Evolutionary conservation across 1,140 invertebrate genomes (phyloP), one percentile per base, ranked within the genome.

Genomic region (Pseudomyrmex gracilis): DNA sequence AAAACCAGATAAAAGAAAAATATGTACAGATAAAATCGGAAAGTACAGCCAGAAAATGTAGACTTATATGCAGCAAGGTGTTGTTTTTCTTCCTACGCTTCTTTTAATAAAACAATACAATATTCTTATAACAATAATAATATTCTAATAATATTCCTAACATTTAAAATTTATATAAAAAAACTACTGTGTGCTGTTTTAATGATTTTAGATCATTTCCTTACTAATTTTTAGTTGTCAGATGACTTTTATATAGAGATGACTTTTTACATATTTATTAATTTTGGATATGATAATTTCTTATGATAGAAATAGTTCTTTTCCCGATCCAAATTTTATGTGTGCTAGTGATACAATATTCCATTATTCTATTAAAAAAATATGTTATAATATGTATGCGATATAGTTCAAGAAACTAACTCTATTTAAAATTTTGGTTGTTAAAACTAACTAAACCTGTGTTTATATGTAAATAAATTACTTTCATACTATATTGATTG

Each of bases 151-250:
- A 53, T 17, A 34, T 34, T 34, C 15, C 10, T 53, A 24, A 34
- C 12, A 12, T 55, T 15, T 53, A 7, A 49, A 51, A 47, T 49
- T 15, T 58, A 5, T 53, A 3, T 58, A 43, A 45, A 55, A 55
- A 77, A 68, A 70, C 45, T 24, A 77, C 10, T 78, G 43, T 34
- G 12, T 78, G 51, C 51, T 20, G 10, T 78, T 70, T 78, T 47
- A 45, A 58, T 45, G 55, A 78, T 57, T 47, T 77, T 53, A 66
- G 43, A 20, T 57, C 68, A 77, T 47, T 68, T 57, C 55, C 64
- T 53, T 57, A 45, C 5, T 76, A 76, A 76, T 20, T 67, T 63
- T 15, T 43, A 57, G 58, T 12, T 15, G n/a, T 78, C 34, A 34
- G 5, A 34, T 43, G 8, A 5, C 34, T 34, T 34, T 34, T 67